Evolutionary conservation across 1,140 invertebrate genomes (phyloP).

Genomic region (Drosophila navojoa): DNA sequence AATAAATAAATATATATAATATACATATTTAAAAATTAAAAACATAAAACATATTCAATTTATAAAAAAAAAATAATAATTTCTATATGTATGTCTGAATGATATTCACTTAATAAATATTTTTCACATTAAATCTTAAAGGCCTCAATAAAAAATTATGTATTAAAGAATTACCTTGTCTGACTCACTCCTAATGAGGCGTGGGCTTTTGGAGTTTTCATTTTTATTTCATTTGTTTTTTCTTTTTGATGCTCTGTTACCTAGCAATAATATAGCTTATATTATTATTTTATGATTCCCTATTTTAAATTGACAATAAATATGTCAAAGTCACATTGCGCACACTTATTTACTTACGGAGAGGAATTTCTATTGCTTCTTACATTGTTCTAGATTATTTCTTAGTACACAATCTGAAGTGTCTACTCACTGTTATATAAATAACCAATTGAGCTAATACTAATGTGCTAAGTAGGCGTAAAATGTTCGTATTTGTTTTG

Average conservation of each 20-base stretch:
- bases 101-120: too few relatives aligned
- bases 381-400: not conserved
- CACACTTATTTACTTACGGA: too few relatives aligned
- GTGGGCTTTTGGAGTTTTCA: too few relatives aligned
- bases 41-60: too few relatives aligned
- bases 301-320: not conserved
- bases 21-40: too few relatives aligned
- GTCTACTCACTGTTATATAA: not conserved
- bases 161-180: too few relatives aligned
- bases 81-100: too few relatives aligned
- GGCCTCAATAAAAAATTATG: too few relatives aligned
- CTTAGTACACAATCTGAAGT: not conserved
- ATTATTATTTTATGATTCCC: not conserved
- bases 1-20: too few relatives aligned
- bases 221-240: not conserved
- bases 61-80: too few relatives aligned
- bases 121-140: too few relatives aligned
- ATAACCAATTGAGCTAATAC: not conserved
- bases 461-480: not conserved
- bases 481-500: conserved; percentile 1
- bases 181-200: too few relatives aligned
- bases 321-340: not conserved
- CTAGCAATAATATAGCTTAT: not conserved
- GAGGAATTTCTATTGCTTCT: not conserved
- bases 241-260: not conserved